Evolutionary conservation across 2,797 vertebrate genomes (phyloP).

Genomic region (Gymnocypris eckloni): DNA sequence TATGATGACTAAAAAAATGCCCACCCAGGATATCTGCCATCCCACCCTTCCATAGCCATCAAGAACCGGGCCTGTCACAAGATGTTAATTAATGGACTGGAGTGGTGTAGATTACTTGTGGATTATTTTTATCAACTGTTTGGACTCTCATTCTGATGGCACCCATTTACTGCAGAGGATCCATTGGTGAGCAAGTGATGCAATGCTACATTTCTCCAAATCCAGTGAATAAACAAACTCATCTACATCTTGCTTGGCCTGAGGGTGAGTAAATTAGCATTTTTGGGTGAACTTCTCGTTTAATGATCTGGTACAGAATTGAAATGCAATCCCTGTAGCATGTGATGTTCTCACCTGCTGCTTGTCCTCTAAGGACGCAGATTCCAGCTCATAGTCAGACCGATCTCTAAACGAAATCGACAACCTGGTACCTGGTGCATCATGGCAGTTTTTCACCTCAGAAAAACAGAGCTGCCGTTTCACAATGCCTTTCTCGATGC

Average conservation of each 20-base stretch:
- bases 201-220: not conserved
- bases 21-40: too few relatives aligned
- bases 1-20: too few relatives aligned
- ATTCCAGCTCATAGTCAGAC: constrained; percentile 81
- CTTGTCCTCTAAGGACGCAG: constrained; percentile 78
- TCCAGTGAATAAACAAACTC: not conserved
- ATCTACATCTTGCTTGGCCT: not conserved
- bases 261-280: not conserved
- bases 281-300: not conserved
- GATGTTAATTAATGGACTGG: not conserved
- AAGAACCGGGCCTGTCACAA: not conserved
- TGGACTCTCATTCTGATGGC: not conserved
- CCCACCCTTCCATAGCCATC: too few relatives aligned
- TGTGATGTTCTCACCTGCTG: constrained; percentile 70
- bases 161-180: not conserved
- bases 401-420: constrained; percentile 76
- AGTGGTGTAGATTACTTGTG: not conserved
- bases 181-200: not conserved
- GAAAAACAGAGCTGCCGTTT: constrained; percentile 81
- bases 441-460: constrained; percentile 78
- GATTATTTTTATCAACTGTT: not conserved
- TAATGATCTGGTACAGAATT: not conserved
- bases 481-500: constrained; percentile 83
- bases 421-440: constrained; percentile 74
- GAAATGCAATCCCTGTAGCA: not conserved